Base-by-base conservation (phyloP, 2,113 vertebrate genomes). In the Erpornis zantholeuca region DNA sequence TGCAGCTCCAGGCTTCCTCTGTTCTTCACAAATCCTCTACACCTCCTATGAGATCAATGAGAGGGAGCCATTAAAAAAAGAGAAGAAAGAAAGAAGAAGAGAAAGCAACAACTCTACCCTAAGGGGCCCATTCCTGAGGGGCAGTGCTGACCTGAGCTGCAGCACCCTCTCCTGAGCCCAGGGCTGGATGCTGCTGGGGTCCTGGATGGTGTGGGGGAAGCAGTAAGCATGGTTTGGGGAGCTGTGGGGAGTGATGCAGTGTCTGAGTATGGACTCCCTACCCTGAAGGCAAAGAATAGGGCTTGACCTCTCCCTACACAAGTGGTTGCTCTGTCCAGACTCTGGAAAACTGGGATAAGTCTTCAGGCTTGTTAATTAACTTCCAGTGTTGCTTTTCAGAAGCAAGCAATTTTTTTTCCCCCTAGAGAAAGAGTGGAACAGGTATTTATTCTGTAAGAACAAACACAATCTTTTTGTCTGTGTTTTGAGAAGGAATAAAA, bases 371-470 rank as follows among this genome's bases (percentile, higher is more conserved):
- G 31, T 56, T 68, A 21, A 77, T 75, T 87, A 50, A 52, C 73
- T 56, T 84, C 49, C 42, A 33, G 24, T 20, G 28, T 7, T 56
- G 60, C 29, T 94, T 88, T 70, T 36, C 86, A 88, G 76, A 80
- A 61, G 49, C 31, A 45, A 86, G 29, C 10, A 29, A 3, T 27
- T 24, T 42, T 4, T 33, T 59, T 42, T 64, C 61, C 60, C 60
- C 60, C 25, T 31, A 40, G 13, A 65, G 47, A 70, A 88, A 42
- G 12, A 50, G 6, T 6, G 7, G 49, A 76, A 27, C 31, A 64
- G 60, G 42, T 94, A 87, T 92, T 91, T 91, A 72, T 70, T 70
- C 88, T 88, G n/a, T 38, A 42, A 79, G 65, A 89, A 69, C 25
- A 84, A 95, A 95, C 70, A 68, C 18, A 8, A 17, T 50, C 56